phyloP scores from a whole-genome alignment of 2,888 invertebrate genomes.

The Archaeoteleia sp. region DNA sequence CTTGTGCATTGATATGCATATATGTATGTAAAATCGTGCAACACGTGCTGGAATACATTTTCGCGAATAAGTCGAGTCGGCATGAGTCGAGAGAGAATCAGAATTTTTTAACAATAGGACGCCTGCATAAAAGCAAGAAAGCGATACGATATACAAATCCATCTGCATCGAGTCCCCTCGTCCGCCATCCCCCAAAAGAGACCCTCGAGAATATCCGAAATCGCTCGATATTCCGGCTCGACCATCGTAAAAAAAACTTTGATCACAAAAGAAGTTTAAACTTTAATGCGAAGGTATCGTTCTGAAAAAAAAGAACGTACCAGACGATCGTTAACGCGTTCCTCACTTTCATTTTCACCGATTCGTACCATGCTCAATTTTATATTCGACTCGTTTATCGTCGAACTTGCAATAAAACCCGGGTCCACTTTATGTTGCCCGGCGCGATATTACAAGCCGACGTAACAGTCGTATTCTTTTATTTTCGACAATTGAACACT shows the following conservation, averaged over 20 bases:
- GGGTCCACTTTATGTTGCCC: constrained; percentile 2
- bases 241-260: neutral
- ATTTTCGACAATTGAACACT: neutral
- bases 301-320: neutral
- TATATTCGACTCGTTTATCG: constrained; percentile 13
- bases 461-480: constrained; percentile 4
- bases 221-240: constrained; percentile 3
- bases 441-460: constrained; percentile 2
- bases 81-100: constrained; percentile 28
- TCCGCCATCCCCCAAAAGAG: constrained; percentile 8
- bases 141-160: constrained; percentile 32
- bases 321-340: constrained; percentile 5
- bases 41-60: constrained; percentile 52
- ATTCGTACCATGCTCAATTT: neutral
- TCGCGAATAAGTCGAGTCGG: constrained; percentile 38
- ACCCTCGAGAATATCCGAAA: constrained; percentile 2
- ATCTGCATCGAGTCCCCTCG: constrained; percentile 5
- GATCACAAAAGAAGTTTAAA: neutral
- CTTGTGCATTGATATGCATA: constrained; percentile 47
- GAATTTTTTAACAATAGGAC: constrained; percentile 27
- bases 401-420: constrained; percentile 9
- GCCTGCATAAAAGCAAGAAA: constrained; percentile 22
- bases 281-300: neutral
- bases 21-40: constrained; percentile 51
- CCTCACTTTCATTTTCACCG: constrained; percentile 1